Evolutionary conservation across 2,888 invertebrate species (phyloP).

Genomic region (Eurytoma californica): DNA sequence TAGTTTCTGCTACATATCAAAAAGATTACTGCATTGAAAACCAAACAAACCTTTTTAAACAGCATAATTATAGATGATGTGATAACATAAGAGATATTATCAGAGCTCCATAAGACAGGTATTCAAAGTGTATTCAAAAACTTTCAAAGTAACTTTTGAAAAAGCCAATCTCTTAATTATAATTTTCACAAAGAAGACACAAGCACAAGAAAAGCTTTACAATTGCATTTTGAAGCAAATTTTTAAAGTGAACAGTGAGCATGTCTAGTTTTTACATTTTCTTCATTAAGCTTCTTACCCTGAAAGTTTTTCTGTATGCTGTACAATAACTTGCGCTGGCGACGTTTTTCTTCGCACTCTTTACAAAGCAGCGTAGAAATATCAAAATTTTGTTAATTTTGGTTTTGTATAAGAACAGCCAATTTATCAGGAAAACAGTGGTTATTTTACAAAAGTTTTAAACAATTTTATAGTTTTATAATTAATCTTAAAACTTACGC

Average conservation of each 20-base stretch:
- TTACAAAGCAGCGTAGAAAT: conserved; percentile 72
- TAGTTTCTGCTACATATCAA: conserved; percentile 27
- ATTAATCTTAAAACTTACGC: conserved; percentile 68
- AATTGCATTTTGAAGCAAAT: conserved; percentile 52
- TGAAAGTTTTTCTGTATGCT: conserved; percentile 72
- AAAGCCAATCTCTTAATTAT: conserved; percentile 16
- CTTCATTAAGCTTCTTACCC: conserved; percentile 66
- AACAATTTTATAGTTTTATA: conserved; percentile 24
- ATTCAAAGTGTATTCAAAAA: conserved; percentile 40
- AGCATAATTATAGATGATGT: conserved; percentile 12
- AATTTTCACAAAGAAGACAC: conserved; percentile 46
- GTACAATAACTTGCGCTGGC: conserved; percentile 76
- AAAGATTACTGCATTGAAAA: conserved; percentile 32
- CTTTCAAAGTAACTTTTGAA: conserved; percentile 52
- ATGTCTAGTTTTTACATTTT: conserved; percentile 46
- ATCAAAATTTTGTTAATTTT: conserved; percentile 64
- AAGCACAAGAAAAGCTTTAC: conserved; percentile 55
- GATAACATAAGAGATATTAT: conserved; percentile 15
- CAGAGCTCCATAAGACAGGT: conserved; percentile 17
- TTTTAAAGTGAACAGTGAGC: conserved; percentile 45
- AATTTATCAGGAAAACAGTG: conserved; percentile 50
- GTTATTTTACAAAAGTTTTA: conserved; percentile 48
- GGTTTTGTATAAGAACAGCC: conserved; percentile 45
- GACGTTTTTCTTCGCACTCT: conserved; percentile 87
- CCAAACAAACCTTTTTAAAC: conserved; percentile 31